phyloP scores from a whole-genome alignment of 2,113 vertebrate species.

The Salvelinus sp. region DNA sequence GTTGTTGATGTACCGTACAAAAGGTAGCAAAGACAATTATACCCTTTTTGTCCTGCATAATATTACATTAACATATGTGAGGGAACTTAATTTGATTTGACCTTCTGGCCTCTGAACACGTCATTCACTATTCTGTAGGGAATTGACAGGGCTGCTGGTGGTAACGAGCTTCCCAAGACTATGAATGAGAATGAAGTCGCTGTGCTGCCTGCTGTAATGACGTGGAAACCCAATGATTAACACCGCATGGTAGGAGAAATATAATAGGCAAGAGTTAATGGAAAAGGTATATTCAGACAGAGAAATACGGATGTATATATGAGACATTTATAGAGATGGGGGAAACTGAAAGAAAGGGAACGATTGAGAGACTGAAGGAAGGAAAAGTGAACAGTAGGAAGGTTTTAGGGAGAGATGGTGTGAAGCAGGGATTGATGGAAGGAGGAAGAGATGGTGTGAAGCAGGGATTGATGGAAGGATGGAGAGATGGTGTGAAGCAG shows the following conservation, averaged over 20 bases:
- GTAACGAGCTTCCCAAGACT: conserved; percentile 18
- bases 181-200: conserved; percentile 26
- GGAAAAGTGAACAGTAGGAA: too few species aligned
- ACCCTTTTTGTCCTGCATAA: background rate
- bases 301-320: background rate
- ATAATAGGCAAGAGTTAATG: background rate
- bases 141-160: background rate
- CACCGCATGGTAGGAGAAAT: background rate
- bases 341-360: conserved; percentile 41
- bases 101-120: conserved; percentile 20
- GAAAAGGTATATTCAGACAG: background rate
- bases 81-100: conserved; percentile 12
- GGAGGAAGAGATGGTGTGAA: too few species aligned
- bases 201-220: conserved; percentile 33
- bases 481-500: too few species aligned
- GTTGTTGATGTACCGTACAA: background rate
- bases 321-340: conserved; percentile 14
- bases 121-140: conserved; percentile 2
- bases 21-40: too few species aligned
- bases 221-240: conserved; percentile 21
- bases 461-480: too few species aligned
- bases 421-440: too few species aligned
- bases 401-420: too few species aligned
- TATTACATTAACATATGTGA: background rate
- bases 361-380: too few species aligned